Evolutionary conservation across 2,797 vertebrate genomes (phyloP).

Genomic region (Alectoris magna): DNA sequence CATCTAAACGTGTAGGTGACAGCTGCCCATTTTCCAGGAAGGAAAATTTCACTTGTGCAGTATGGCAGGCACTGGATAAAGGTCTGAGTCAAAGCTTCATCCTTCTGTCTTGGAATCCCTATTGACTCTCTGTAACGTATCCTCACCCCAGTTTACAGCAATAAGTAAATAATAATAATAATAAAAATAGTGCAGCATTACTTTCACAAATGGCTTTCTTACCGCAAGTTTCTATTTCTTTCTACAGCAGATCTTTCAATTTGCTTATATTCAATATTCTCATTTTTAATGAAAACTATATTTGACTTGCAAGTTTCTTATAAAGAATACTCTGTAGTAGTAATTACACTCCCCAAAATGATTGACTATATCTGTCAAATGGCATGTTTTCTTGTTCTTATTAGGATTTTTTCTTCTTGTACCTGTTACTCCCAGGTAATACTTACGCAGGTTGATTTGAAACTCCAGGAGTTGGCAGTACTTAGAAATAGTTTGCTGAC

Average conservation of each 20-base stretch:
- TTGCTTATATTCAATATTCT: background rate
- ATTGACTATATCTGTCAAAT: background rate
- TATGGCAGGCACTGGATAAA: background rate
- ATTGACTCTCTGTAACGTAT: fast-evolving
- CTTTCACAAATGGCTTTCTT: background rate
- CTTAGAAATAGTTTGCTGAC: background rate
- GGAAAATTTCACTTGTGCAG: background rate
- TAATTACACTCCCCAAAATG: background rate
- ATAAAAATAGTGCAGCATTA: background rate
- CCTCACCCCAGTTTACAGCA: background rate
- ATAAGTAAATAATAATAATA: background rate
- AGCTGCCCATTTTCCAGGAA: background rate
- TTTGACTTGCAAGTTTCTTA: background rate
- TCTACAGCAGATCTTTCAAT: background rate
- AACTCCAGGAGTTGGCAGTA: background rate
- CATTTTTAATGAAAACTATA: background rate
- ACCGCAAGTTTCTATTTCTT: background rate
- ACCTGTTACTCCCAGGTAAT: background rate
- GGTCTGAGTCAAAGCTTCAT: background rate
- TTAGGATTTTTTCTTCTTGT: background rate
- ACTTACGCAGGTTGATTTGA: background rate
- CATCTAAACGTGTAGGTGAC: background rate
- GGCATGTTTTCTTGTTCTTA: background rate
- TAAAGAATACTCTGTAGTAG: background rate
- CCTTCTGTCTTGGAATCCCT: background rate